Percentiles rank a stretch among this genome's conserved stretches.
phyloP scores from a whole-genome alignment of 2,113 vertebrate genomes.

The Pyrgilauda ruficollis region DNA sequence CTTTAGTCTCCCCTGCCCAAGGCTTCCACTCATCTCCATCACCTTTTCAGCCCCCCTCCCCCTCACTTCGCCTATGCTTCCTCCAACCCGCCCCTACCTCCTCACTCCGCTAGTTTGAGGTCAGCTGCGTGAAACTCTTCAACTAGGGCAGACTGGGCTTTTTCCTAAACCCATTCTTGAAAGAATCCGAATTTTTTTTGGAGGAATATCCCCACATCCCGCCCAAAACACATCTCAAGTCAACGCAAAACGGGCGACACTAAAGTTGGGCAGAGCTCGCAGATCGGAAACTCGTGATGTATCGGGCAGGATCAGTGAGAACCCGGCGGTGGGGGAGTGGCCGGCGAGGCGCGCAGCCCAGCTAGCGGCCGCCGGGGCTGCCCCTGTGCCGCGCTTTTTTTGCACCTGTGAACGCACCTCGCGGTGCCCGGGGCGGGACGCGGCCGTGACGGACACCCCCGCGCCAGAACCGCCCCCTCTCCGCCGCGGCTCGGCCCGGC shows the following conservation, averaged over 20 bases:
- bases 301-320: background rate
- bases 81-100: no score
- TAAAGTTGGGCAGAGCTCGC: background rate
- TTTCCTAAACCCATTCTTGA: background rate
- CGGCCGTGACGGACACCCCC: background rate
- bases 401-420: background rate
- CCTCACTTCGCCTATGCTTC: accelerated
- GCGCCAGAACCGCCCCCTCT: background rate
- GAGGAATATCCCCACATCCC: background rate
- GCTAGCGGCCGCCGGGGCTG: background rate
- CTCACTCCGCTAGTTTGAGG: background rate
- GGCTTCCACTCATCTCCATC: background rate
- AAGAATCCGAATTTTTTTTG: accelerated
- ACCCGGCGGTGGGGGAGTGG: background rate
- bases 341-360: background rate
- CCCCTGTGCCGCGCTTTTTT: background rate
- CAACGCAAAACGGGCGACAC: background rate
- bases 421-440: background rate
- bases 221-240: background rate
- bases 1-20: background rate
- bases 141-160: background rate
- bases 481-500: background rate
- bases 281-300: background rate
- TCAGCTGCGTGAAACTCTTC: background rate
- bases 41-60: background rate